phyloP scores from a whole-genome alignment of 2,113 vertebrate species.

The Apteryx mantelli region DNA sequence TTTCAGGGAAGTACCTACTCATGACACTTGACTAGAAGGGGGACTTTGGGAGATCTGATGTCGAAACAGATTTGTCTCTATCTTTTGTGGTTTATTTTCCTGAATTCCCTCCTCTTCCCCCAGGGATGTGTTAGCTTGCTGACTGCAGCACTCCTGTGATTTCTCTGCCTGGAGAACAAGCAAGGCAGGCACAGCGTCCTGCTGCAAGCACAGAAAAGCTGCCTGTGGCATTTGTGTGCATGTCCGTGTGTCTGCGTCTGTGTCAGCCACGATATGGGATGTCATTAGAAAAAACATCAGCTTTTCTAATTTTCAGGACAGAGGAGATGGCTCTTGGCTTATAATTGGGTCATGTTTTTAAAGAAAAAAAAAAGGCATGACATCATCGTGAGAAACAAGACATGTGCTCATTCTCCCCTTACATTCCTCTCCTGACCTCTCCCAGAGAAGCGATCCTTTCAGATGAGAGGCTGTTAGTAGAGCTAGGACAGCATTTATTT shows the following conservation, averaged over 20 bases:
- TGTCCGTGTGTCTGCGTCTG: not conserved
- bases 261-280: not conserved
- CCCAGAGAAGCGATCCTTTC: not conserved
- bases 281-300: constrained; percentile 48
- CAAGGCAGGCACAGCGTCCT: not conserved
- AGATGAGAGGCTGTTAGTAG: not conserved
- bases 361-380: not conserved
- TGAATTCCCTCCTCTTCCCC: not conserved
- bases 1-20: not conserved
- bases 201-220: not conserved
- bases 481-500: constrained; percentile 2
- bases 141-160: not conserved
- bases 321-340: not conserved
- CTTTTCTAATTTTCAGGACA: constrained; percentile 46
- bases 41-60: not conserved
- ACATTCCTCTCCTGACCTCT: not conserved
- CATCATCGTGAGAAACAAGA: not conserved
- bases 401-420: not conserved
- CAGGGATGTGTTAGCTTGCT: not conserved
- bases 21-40: not conserved
- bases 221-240: not conserved
- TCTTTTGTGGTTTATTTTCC: not conserved
- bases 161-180: not conserved
- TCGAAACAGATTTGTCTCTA: not conserved
- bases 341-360: constrained; percentile 48